phyloP scores from a whole-genome alignment of 2,888 invertebrate genomes.

The Zele albiditarsus region DNA sequence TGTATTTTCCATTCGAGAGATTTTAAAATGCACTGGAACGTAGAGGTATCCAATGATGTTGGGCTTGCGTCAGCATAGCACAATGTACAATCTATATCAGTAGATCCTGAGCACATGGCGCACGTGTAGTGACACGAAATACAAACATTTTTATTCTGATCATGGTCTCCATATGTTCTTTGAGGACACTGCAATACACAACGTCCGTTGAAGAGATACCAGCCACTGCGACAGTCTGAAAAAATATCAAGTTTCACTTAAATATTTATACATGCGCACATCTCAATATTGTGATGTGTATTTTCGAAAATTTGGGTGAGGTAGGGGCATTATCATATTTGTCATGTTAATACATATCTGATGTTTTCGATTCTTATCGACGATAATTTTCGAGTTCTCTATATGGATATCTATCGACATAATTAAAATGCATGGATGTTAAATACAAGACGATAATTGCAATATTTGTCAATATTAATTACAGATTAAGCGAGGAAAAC shows the following conservation, averaged over 20 bases:
- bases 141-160: constrained; percentile 74
- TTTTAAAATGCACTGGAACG: constrained; percentile 58
- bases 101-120: constrained; percentile 80
- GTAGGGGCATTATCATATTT: not conserved
- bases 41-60: constrained; percentile 46
- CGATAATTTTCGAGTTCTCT: not conserved
- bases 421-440: not conserved
- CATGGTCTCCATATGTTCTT: constrained; percentile 58
- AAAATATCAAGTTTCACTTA: constrained; percentile 55
- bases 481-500: not conserved
- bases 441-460: constrained; percentile 41
- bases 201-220: constrained; percentile 77
- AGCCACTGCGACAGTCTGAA: constrained; percentile 80
- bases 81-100: constrained; percentile 80
- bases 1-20: constrained; percentile 62
- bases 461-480: constrained; percentile 16
- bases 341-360: not conserved
- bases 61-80: constrained; percentile 81
- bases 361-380: constrained; percentile 44
- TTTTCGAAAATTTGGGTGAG: too few relatives aligned
- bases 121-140: constrained; percentile 85
- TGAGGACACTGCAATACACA: constrained; percentile 78
- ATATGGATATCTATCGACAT: not conserved
- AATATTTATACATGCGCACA: constrained; percentile 62
- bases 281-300: not conserved